Base-by-base conservation (phyloP, 2,888 invertebrate species). In the Cataglyphis cursor region DNA sequence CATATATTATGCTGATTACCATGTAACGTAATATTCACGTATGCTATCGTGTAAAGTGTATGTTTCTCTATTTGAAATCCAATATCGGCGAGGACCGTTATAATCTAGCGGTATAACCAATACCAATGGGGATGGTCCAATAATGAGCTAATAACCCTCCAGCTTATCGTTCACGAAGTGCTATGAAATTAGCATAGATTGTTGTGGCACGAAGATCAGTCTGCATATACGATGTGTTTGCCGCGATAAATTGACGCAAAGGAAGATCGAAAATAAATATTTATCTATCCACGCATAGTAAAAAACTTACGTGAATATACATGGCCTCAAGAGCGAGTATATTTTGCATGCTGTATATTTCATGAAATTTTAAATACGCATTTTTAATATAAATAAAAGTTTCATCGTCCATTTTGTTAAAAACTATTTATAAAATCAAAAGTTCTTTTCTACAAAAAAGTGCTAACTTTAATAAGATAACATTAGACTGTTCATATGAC, bases 141-240 rank as follows among this genome's bases (percentile, higher is more conserved):
- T 90, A 90, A 90, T 88, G 85, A 88, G 89, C 84, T 85, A 86
- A 90, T 89, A 88, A 86, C 88, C 90, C 83, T 86, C 64, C 62
- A 87, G 88, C 89, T 88, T 87, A 85, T 83, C 62, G 87, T 84
- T 84, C 88, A 83, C 85, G 81, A 85, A 89, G 76, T 76, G 84
- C 89, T 85, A 87, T 83, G 89, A 87, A 88, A 89, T 89, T 89
- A 89, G 88, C 89, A 89, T 89, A 89, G 87, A 89, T 88, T 89
- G 85, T 82, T 85, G 65, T 80, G 82, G 48, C 31, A 70, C 38
- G 82, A 89, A 88, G 88, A 89, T 89, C 87, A 85, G 80, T 81
- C 78, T 72, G 81, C 83, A 87, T 84, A 74, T 83, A 86, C 81
- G 89, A 89, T 80, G 87, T 86, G 84, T 87, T 87, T 83, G 76